Percentiles rank a stretch among this genome's conserved stretches.
phyloP scores from a whole-genome alignment of 2,888 invertebrate genomes.

The Noctua janthe region DNA sequence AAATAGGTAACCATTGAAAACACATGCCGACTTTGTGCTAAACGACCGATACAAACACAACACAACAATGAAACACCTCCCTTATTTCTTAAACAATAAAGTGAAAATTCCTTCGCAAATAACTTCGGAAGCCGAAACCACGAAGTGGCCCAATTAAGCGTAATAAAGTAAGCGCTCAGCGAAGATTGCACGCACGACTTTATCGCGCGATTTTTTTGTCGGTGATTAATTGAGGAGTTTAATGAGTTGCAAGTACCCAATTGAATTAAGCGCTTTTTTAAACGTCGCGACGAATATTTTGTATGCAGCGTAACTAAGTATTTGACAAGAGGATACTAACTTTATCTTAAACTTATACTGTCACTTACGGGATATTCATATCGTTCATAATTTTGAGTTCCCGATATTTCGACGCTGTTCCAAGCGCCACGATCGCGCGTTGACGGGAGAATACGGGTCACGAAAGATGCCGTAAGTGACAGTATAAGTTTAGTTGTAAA shows the following conservation, averaged over 20 bases:
- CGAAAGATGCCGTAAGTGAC: too few relatives aligned
- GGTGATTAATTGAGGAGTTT: background rate
- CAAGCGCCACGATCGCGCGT: too few relatives aligned
- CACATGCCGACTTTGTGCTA: constrained; percentile 75
- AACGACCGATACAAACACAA: constrained; percentile 68
- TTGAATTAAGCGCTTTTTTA: background rate
- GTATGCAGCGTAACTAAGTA: too few relatives aligned
- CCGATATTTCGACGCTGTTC: too few relatives aligned
- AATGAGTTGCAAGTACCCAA: background rate
- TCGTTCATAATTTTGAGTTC: too few relatives aligned
- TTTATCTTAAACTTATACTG: background rate
- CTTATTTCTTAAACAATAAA: constrained; percentile 33
- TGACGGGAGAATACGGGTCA: too few relatives aligned
- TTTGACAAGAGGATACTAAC: too few relatives aligned
- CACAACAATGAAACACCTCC: constrained; percentile 23
- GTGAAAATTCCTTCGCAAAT: constrained; percentile 38
- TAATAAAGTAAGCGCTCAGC: constrained; percentile 69
- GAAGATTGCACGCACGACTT: constrained; percentile 35
- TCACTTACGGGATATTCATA: too few relatives aligned
- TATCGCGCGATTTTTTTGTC: constrained; percentile 20
- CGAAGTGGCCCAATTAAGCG: constrained; percentile 73
- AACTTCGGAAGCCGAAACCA: constrained; percentile 44
- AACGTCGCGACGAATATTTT: too few relatives aligned
- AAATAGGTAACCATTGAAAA: constrained; percentile 71
- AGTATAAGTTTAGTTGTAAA: too few relatives aligned